phyloP scores from a whole-genome alignment of 2,113 vertebrate species.

The Heptranchias perlo region DNA sequence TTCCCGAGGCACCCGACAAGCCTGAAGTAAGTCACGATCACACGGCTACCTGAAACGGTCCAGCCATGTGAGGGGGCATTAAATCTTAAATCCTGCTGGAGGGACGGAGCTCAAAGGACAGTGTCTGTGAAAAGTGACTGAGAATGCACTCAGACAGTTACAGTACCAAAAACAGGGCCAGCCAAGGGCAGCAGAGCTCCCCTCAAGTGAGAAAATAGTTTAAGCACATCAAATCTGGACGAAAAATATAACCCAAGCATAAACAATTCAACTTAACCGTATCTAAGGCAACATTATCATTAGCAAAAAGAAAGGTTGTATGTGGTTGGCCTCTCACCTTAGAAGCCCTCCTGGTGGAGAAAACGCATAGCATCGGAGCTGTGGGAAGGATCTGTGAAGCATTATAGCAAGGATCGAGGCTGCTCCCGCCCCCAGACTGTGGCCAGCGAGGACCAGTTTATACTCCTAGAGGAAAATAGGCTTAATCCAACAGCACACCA shows the following conservation, averaged over 20 bases:
- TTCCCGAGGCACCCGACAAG: background rate
- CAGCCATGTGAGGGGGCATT: background rate
- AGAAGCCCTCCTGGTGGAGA: slow-evolving; percentile 90
- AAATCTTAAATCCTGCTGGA: background rate
- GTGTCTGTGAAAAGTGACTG: no score
- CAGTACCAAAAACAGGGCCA: background rate
- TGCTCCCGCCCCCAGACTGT: slow-evolving; percentile 87
- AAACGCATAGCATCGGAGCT: slow-evolving; percentile 77
- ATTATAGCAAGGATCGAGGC: slow-evolving; percentile 74
- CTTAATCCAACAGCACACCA: background rate
- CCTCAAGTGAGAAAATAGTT: background rate
- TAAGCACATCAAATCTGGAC: background rate
- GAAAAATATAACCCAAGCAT: background rate
- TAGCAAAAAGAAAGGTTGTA: background rate
- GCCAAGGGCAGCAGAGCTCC: background rate
- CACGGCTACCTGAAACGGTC: background rate
- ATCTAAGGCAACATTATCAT: background rate
- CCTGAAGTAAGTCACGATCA: background rate
- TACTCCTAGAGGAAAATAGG: slow-evolving; percentile 68
- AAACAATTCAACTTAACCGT: background rate
- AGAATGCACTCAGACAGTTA: background rate
- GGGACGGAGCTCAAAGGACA: background rate
- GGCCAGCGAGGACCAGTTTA: slow-evolving; percentile 83
- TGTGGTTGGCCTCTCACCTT: slow-evolving; percentile 60
- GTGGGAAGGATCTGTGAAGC: slow-evolving; percentile 68